These are phyloP conservation scores for Stenolophus ochropezus DNA, from an alignment of 2,888 invertebrate species.

Conservation along the genomic window DNA sequence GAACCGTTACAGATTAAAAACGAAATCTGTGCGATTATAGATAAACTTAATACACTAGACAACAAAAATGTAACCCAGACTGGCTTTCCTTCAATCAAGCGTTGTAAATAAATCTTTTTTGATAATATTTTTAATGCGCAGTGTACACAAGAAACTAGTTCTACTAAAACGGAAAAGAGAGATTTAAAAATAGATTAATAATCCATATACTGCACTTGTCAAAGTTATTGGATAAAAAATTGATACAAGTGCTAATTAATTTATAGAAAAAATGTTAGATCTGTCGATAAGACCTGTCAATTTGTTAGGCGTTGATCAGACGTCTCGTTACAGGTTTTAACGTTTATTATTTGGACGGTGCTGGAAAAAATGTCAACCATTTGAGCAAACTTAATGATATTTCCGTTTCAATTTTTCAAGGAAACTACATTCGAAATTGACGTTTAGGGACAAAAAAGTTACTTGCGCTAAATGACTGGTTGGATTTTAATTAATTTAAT, in stretches of 20 bases:
- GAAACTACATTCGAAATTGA: neutral
- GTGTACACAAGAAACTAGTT: constrained; percentile 17
- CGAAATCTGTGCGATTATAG: constrained; percentile 45
- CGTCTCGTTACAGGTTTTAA: constrained; percentile 11
- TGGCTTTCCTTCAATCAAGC: neutral
- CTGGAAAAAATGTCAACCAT: neutral
- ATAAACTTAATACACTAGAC: constrained; percentile 32
- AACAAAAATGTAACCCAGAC: neutral
- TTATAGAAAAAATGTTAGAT: constrained; percentile 22
- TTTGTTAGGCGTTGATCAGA: constrained; percentile 22
- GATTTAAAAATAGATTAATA: constrained; percentile 43
- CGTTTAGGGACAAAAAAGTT: too few species aligned
- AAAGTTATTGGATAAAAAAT: constrained; percentile 7
- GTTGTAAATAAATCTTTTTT: neutral
- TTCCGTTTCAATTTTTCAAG: neutral
- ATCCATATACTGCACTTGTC: constrained; percentile 40
- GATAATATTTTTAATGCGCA: neutral
- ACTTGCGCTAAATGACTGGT: too few species aligned
- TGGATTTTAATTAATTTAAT: too few species aligned
- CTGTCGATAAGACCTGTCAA: constrained; percentile 36
- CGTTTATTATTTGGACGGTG: constrained; percentile 7
- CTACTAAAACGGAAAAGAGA: constrained; percentile 25
- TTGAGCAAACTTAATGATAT: neutral
- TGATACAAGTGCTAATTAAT: constrained; percentile 36
- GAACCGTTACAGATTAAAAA: constrained; percentile 53